Conservation (phyloP, 2,888 invertebrate genomes). For the Oscheius onirici region DNA sequence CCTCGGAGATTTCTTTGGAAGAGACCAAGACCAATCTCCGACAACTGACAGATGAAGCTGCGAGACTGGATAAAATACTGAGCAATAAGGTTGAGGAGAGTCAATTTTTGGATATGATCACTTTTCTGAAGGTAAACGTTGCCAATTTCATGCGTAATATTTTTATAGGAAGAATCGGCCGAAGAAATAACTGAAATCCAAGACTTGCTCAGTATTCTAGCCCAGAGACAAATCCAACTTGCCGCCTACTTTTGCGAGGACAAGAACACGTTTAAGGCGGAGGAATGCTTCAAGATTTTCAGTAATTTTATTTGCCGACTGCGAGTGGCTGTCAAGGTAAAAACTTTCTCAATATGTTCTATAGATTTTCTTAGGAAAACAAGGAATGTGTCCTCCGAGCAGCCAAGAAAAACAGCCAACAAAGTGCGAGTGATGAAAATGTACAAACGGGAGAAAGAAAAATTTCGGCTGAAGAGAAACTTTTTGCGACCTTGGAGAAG, state of each 20-base stretch:
- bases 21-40: constrained; percentile 41
- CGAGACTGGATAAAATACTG: constrained; percentile 38
- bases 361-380: too few relatives aligned
- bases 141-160: neutral
- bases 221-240: constrained; percentile 31
- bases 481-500: constrained; percentile 28
- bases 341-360: too few relatives aligned
- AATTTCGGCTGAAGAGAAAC: constrained; percentile 4
- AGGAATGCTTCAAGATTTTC: constrained; percentile 69
- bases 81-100: constrained; percentile 17
- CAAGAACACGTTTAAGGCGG: constrained; percentile 58
- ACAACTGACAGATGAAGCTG: constrained; percentile 32
- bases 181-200: neutral
- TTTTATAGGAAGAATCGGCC: neutral
- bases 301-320: constrained; percentile 57
- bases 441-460: neutral
- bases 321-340: constrained; percentile 41
- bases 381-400: constrained; percentile 19
- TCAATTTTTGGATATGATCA: constrained; percentile 30
- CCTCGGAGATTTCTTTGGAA: constrained; percentile 46
- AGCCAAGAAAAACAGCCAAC: neutral
- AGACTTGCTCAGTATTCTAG: constrained; percentile 7
- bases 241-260: constrained; percentile 53
- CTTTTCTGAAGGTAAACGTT: constrained; percentile 34
- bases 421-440: constrained; percentile 18